Conservation (phyloP, 2,797 vertebrate species). For the Sebastes trivittatus region DNA sequence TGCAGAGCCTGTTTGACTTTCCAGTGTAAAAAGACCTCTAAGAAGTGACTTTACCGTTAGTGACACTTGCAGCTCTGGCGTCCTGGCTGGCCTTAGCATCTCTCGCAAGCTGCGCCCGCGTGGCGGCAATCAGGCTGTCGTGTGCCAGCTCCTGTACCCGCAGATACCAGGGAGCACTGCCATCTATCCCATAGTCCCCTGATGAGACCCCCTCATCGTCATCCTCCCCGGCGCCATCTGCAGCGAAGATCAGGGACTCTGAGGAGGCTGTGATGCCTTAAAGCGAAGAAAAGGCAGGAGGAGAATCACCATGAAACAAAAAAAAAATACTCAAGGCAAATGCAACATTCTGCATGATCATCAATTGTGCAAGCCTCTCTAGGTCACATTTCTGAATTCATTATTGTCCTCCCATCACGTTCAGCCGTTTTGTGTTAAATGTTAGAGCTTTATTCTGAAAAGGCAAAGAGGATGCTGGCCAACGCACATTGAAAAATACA, state of each 20-base stretch:
- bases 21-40: not conserved
- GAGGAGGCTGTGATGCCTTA: constrained; percentile 91
- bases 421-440: constrained; percentile 1
- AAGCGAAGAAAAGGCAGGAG: constrained; percentile 5
- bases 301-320: constrained; percentile 13
- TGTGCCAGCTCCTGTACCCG: constrained; percentile 97
- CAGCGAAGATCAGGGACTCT: constrained; percentile 94
- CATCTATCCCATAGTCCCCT: constrained; percentile 87
- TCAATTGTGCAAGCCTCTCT: not conserved
- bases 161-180: constrained; percentile 95
- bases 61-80: constrained; percentile 85
- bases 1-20: not conserved
- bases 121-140: constrained; percentile 98
- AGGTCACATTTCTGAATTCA: constrained; percentile 30
- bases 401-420: not conserved
- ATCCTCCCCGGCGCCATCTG: constrained; percentile 89
- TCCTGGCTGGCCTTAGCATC: constrained; percentile 92
- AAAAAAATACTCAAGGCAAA: not conserved
- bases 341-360: constrained; percentile 5
- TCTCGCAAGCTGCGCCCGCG: constrained; percentile 93
- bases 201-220: constrained; percentile 91
- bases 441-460: constrained; percentile 2
- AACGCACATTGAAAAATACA: not conserved
- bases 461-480: not conserved
- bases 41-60: constrained; percentile 82